Percentiles rank a stretch among this genome's conserved stretches.
These are phyloP conservation scores for Sebastolobus alascanus DNA, from an alignment of 2,797 vertebrate species.

Conservation along the genomic window DNA sequence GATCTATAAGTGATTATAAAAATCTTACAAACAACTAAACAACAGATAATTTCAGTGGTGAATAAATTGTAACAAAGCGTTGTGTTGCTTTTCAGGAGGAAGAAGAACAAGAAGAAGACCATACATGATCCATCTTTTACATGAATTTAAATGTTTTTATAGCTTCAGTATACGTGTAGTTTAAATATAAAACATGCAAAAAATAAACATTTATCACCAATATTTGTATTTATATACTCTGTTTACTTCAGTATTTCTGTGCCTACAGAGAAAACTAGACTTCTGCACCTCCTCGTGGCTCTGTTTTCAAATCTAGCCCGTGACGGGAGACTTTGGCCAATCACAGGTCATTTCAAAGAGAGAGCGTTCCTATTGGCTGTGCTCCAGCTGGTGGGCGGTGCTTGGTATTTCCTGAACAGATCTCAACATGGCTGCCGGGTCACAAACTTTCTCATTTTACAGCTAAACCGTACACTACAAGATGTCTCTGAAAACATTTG, in stretches of 20 bases:
- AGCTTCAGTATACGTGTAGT: not conserved
- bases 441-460: too few relatives aligned
- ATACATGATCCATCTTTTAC: not conserved
- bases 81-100: conserved; percentile 60
- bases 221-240: not conserved
- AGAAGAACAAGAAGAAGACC: conserved; percentile 42
- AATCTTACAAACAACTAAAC: not conserved
- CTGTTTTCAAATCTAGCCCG: too few relatives aligned
- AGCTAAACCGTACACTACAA: too few relatives aligned
- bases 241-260: not conserved
- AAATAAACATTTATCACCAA: conserved; percentile 11
- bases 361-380: too few relatives aligned
- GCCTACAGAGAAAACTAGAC: not conserved
- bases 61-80: not conserved
- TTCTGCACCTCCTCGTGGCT: too few relatives aligned
- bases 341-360: too few relatives aligned
- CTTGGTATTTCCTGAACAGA: too few relatives aligned
- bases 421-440: too few relatives aligned
- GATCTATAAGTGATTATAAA: not conserved
- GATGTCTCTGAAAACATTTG: too few relatives aligned
- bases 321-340: too few relatives aligned
- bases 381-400: too few relatives aligned
- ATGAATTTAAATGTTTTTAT: not conserved
- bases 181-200: not conserved
- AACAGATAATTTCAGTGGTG: not conserved